Evolutionary conservation across 2,113 vertebrate species (phyloP), one percentile per base, ranked within the genome.

Genomic region (Otis tarda): DNA sequence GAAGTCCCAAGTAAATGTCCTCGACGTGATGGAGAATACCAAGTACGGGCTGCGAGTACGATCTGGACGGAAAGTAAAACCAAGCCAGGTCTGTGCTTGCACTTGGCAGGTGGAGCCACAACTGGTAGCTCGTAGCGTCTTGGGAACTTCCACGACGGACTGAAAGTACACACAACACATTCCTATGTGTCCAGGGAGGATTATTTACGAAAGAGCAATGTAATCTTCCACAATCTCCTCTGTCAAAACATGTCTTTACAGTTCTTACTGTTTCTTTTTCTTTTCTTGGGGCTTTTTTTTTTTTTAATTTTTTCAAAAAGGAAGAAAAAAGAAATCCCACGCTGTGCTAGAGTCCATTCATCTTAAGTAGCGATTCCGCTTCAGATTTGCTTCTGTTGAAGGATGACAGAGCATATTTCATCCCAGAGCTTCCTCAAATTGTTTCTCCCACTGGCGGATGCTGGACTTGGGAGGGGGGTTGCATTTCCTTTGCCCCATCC

Each of bases 101-200:
- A 1, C 39, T 30, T 31, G 0, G 5, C 14, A 10, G 15, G 1
- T 33, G 47, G 49, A 91, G 22, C 39, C 57, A 10, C 55, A 43
- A 1, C 7, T 30, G 25, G 27, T 23, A 27, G 12, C 41, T 45
- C 0, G 0, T 17, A n/a, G 25, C 1, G 0, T 41, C 53, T n/a
- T 24, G 59, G n/a, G 75, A 74, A 53, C 69, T 91, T 77, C 87
- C 43, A 33, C 82, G 64, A 2, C 9, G 22, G 75, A 2, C 1
- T 9, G 79, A 63, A 85, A 59, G 76, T 7, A 15, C 3, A 0
- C 41, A 10, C 28, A 10, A 9, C 30, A 3, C 15, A 5, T 83
- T 91, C 30, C 60, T 63, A 3, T 5, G 0, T 37, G 76, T 60
- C 64, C 27, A 18, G 83, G 22, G 15, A 31, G 28, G 12, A 22